phyloP scores from a whole-genome alignment of 2,797 vertebrate genomes.

The Dermochelys coriacea region DNA sequence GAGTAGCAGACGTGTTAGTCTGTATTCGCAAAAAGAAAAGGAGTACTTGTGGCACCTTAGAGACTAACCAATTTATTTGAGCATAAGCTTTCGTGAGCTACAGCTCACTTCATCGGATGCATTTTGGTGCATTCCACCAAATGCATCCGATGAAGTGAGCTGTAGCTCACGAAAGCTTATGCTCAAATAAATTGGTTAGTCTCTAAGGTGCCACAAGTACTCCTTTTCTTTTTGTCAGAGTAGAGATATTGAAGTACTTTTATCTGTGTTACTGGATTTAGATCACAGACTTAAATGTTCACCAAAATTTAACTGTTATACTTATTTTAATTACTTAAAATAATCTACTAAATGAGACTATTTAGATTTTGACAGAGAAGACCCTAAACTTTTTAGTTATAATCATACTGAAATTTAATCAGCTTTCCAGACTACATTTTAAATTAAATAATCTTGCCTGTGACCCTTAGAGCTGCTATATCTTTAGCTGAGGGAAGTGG shows the following conservation, averaged over 20 bases:
- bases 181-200: too few species aligned
- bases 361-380: slow-evolving; percentile 51
- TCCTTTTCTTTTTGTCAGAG: too few species aligned
- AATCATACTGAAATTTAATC: slow-evolving; percentile 54
- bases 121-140: too few species aligned
- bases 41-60: too few species aligned
- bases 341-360: slow-evolving; percentile 59
- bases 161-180: too few species aligned
- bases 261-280: slow-evolving; percentile 47
- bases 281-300: slow-evolving; percentile 35
- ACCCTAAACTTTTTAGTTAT: slow-evolving; percentile 55
- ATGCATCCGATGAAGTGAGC: too few species aligned
- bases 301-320: slow-evolving; percentile 58
- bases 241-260: slow-evolving; percentile 19
- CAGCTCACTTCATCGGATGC: too few species aligned
- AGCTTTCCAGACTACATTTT: slow-evolving; percentile 54
- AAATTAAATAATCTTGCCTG: slow-evolving; percentile 61
- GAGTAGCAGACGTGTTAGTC: too few species aligned
- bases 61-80: too few species aligned
- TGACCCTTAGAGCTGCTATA: slow-evolving; percentile 56
- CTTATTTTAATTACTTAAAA: slow-evolving; percentile 68
- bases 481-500: slow-evolving; percentile 62
- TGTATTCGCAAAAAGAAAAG: too few species aligned
- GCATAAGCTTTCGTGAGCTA: too few species aligned
- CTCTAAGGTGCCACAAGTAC: too few species aligned